These are phyloP conservation scores for Cephalopterus ornatus DNA, from an alignment of 2,113 vertebrate species.

Conservation along the genomic window DNA sequence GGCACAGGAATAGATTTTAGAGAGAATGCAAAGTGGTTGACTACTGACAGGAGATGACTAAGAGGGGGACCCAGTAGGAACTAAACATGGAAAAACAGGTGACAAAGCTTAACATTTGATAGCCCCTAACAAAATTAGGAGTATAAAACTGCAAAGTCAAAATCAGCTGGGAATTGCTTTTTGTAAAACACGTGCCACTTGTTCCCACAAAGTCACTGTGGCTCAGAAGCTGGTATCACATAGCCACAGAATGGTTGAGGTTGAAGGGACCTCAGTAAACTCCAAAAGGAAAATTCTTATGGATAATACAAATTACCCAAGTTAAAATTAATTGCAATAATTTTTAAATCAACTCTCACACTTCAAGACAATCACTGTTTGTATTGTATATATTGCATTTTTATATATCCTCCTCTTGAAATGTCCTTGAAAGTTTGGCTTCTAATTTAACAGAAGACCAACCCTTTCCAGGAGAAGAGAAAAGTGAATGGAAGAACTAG, in stretches of 20 bases:
- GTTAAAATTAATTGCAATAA: not conserved
- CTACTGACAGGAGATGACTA: not conserved
- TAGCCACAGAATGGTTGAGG: accelerated
- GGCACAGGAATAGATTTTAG: not conserved
- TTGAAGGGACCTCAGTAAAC: not conserved
- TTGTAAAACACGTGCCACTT: not conserved
- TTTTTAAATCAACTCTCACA: not conserved
- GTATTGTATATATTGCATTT: no score
- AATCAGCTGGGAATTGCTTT: not conserved
- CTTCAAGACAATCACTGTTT: not conserved
- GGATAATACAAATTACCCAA: not conserved
- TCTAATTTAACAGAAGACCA: not conserved
- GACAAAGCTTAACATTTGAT: not conserved
- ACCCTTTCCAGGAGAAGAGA: not conserved
- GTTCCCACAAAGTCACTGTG: not conserved
- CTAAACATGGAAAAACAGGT: not conserved
- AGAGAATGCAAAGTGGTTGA: not conserved
- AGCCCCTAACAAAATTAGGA: not conserved
- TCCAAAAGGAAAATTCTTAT: not conserved
- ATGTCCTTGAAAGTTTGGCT: not conserved
- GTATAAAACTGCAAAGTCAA: not conserved
- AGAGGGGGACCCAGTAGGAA: not conserved
- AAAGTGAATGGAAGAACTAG: not conserved
- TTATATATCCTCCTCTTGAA: not conserved
- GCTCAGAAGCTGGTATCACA: not conserved